These are phyloP conservation scores for Galbula dea DNA, from an alignment of 2,113 vertebrate species.

Conservation along the genomic window DNA sequence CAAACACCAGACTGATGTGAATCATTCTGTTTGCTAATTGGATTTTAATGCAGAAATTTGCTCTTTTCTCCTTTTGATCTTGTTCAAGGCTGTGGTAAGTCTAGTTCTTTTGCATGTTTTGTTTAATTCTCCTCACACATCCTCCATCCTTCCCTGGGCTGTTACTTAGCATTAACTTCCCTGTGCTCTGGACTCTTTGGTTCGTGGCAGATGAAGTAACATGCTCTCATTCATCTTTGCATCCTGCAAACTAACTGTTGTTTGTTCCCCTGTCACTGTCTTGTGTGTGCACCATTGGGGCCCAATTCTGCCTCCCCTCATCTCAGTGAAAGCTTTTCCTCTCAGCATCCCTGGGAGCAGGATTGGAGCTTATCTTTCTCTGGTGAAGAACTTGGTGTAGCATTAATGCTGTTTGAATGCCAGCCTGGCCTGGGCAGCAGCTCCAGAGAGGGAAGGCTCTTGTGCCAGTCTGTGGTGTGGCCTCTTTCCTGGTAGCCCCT, in stretches of 20 bases:
- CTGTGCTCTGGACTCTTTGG: neutral
- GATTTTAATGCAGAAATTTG: conserved; percentile 84
- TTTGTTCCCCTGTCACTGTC: conserved; percentile 9
- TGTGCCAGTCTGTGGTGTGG: neutral
- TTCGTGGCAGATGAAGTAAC: conserved; percentile 36
- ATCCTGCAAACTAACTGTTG: conserved; percentile 67
- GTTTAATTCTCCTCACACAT: conserved; percentile 68
- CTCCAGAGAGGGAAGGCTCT: neutral
- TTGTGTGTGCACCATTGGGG: neutral
- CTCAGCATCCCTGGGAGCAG: neutral
- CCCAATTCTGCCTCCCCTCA: neutral
- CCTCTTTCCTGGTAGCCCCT: neutral
- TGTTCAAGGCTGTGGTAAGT: conserved; percentile 98
- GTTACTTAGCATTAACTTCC: conserved; percentile 67
- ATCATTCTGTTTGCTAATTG: conserved; percentile 51
- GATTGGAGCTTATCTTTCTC: neutral
- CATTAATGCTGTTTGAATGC: conserved; percentile 48
- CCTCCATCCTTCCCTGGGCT: conserved; percentile 30
- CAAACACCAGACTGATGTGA: conserved; percentile 50
- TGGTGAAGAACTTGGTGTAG: neutral
- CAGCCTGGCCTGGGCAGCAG: conserved; percentile 6
- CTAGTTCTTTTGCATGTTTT: conserved; percentile 75
- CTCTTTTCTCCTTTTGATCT: conserved; percentile 87
- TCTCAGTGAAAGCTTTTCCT: neutral
- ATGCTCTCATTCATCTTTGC: conserved; percentile 16